A percentile compares a stretch with the other conserved stretches of the same genome.
phyloP scores from a whole-genome alignment of 1,140 invertebrate species.

The Batillaria attramentaria region DNA sequence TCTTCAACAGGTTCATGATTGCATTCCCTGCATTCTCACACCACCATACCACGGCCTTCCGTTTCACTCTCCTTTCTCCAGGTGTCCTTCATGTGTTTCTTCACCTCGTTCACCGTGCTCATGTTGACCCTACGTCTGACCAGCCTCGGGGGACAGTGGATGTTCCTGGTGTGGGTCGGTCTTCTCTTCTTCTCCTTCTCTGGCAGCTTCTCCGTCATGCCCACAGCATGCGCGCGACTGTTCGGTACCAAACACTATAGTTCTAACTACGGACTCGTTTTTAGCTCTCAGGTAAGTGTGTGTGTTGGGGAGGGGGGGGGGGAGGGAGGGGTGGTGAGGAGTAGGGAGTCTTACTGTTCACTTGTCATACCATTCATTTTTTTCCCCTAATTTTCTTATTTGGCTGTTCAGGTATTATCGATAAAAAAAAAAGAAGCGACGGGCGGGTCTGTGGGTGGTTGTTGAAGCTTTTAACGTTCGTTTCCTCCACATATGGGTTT shows the following conservation, averaged over 20 bases:
- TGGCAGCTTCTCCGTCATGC: slow-evolving; percentile 61
- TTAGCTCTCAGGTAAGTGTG: slow-evolving; percentile 48
- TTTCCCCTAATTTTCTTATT: too few relatives aligned
- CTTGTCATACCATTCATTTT: neutral
- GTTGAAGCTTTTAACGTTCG: too few relatives aligned
- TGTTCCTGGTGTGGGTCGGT: slow-evolving; percentile 62
- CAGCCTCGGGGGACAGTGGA: slow-evolving; percentile 39
- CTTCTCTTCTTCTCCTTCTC: slow-evolving; percentile 57
- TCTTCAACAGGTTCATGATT: too few relatives aligned
- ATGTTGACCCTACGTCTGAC: slow-evolving; percentile 50
- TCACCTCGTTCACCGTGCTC: slow-evolving; percentile 36
- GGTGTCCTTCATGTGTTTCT: slow-evolving; percentile 47
- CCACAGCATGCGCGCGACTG: slow-evolving; percentile 51
- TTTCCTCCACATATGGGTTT: too few relatives aligned
- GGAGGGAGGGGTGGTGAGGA: too few relatives aligned
- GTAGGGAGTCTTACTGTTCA: too few relatives aligned
- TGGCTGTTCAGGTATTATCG: too few relatives aligned
- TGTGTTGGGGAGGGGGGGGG: neutral
- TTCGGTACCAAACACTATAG: slow-evolving; percentile 55
- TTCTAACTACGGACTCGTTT: slow-evolving; percentile 61
- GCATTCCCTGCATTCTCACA: too few relatives aligned
- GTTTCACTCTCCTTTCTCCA: slow-evolving; percentile 39
- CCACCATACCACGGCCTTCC: too few relatives aligned
- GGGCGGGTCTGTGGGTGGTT: too few relatives aligned
- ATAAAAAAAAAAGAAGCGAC: too few relatives aligned